These are phyloP conservation scores for Echinops telfairi DNA, from an alignment of 2,113 vertebrate genomes.

Conservation along the genomic window DNA sequence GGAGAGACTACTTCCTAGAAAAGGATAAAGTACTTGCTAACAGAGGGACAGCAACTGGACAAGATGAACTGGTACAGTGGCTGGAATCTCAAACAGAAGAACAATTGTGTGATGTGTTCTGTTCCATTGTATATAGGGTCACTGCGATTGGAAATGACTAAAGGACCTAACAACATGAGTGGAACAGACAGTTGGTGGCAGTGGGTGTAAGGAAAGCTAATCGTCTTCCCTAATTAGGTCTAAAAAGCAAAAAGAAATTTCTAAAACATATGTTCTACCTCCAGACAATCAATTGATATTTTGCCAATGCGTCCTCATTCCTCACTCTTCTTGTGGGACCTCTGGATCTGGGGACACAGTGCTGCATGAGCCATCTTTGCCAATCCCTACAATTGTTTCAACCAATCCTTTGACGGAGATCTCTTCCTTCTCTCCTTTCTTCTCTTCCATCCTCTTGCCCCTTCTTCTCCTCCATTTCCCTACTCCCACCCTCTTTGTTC, in stretches of 20 bases:
- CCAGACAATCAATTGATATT: background rate
- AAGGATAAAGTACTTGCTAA: too few species aligned
- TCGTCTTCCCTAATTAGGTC: background rate
- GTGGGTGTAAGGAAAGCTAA: background rate
- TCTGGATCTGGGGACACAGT: background rate
- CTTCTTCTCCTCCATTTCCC: background rate
- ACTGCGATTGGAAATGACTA: too few species aligned
- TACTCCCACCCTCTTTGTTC: background rate
- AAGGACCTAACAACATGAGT: too few species aligned
- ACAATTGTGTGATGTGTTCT: too few species aligned
- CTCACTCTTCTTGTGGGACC: background rate
- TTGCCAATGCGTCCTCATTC: background rate
- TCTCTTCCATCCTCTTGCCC: background rate
- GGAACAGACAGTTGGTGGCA: too few species aligned
- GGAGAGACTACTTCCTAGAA: too few species aligned
- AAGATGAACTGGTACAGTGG: too few species aligned
- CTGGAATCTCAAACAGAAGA: too few species aligned
- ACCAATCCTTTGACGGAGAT: background rate
- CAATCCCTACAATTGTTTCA: background rate
- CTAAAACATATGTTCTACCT: background rate
- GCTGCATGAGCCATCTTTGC: background rate
- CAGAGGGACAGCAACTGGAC: too few species aligned
- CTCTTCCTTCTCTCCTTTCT: background rate
- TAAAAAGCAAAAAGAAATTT: background rate
- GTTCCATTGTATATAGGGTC: too few species aligned